Conservation (phyloP, 2,113 vertebrate species). For the Turdus rufiventris region DNA sequence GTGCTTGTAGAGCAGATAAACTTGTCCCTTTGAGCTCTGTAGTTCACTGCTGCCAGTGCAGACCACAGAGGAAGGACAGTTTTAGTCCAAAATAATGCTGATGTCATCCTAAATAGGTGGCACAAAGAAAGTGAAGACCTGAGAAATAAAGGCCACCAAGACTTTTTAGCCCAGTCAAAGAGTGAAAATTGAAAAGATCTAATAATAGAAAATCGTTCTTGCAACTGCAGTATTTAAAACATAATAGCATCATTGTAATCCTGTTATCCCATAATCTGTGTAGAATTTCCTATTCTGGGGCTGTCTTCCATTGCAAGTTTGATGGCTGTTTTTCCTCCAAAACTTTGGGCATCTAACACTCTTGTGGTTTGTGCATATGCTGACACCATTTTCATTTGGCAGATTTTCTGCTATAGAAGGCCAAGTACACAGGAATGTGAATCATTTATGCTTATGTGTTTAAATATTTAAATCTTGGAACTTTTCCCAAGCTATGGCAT, state of each 20-base stretch:
- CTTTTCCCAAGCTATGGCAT: conserved; percentile 27
- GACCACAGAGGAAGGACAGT: not conserved
- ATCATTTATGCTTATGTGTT: conserved; percentile 43
- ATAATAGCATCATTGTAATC: not conserved
- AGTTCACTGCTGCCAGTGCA: not conserved
- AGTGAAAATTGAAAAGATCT: not conserved
- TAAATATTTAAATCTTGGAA: conserved; percentile 37
- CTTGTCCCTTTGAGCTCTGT: not conserved
- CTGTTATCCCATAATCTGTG: not conserved
- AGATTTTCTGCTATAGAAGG: conserved; percentile 6
- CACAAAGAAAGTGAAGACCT: not conserved
- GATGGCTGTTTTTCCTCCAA: not conserved
- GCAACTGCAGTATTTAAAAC: not conserved
- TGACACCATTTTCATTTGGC: not conserved
- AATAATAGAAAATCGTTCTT: not conserved
- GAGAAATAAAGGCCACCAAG: not conserved
- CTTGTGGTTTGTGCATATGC: not conserved
- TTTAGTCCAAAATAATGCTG: not conserved
- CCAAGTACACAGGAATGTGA: conserved; percentile 22
- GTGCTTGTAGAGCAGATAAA: not conserved
- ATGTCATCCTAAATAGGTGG: not conserved
- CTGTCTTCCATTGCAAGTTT: not conserved
- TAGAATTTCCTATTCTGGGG: not conserved
- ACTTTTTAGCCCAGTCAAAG: not conserved
- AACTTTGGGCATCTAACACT: not conserved